Evolutionary conservation across 92 coral and sea anemone genomes (phyloP).

Genomic region (Epizoanthus rinbou): DNA sequence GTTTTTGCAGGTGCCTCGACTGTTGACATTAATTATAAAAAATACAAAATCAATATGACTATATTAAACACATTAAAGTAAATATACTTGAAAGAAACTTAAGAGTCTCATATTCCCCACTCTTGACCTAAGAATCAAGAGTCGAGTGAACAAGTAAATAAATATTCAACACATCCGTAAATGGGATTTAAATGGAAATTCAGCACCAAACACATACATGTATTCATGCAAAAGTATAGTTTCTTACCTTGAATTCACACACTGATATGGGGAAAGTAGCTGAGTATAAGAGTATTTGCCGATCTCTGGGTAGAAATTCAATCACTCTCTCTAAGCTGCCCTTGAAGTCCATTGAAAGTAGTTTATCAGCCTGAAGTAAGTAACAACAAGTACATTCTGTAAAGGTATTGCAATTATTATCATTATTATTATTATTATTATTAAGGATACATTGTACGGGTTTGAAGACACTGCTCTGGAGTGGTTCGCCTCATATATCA

Average conservation of each 20-base stretch:
- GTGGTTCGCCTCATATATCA: background rate
- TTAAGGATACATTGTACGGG: too few species aligned
- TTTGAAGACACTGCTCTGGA: too few species aligned
- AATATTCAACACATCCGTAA: background rate
- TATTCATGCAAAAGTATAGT: background rate
- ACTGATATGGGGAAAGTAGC: conserved; percentile 98
- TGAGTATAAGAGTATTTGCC: conserved; percentile 94
- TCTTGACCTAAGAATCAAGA: too few species aligned
- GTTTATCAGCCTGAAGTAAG: conserved; percentile 89
- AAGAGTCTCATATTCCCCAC: too few species aligned
- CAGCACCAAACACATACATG: background rate
- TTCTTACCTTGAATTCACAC: conserved; percentile 85
- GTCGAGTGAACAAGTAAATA: background rate
- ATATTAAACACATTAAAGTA: background rate
- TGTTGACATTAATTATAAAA: conserved; percentile 33
- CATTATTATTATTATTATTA: too few species aligned
- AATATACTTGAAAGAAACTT: background rate
- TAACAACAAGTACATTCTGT: background rate
- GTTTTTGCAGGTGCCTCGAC: conserved; percentile 82
- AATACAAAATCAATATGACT: background rate
- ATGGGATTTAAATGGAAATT: background rate
- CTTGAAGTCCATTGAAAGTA: conserved; percentile 94
- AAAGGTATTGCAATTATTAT: too few species aligned
- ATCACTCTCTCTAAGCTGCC: conserved; percentile 84
- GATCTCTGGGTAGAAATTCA: conserved; percentile 72